Evolutionary conservation across 2,888 invertebrate genomes (phyloP).

Genomic region (Epinotia nisella): DNA sequence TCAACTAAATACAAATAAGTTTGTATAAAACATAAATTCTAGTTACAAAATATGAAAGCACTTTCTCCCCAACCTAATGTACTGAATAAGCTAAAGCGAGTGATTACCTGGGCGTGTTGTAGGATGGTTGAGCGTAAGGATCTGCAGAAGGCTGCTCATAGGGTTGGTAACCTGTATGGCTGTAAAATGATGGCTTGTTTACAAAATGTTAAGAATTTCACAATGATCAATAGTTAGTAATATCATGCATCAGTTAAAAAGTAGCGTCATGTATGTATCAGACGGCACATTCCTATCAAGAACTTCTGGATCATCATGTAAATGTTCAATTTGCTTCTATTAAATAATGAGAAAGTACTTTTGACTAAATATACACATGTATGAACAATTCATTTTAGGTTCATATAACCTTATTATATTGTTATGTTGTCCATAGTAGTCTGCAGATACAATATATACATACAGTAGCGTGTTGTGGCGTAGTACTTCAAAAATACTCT

Average conservation of each 20-base stretch:
- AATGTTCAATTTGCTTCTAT: constrained; percentile 23
- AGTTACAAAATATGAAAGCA: background rate
- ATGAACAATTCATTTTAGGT: too few relatives aligned
- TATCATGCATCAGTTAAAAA: constrained; percentile 60
- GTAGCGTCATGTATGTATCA: constrained; percentile 80
- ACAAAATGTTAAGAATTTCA: constrained; percentile 20
- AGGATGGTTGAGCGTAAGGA: constrained; percentile 71
- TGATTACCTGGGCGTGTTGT: constrained; percentile 68
- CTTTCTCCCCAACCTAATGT: background rate
- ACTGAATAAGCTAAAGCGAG: background rate
- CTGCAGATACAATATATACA: background rate
- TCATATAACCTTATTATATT: too few relatives aligned
- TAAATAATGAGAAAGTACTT: background rate
- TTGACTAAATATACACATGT: background rate
- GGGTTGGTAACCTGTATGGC: constrained; percentile 77
- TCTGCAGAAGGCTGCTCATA: constrained; percentile 73
- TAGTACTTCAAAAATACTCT: too few relatives aligned
- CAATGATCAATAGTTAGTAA: background rate
- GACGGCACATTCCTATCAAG: constrained; percentile 84
- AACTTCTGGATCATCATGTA: constrained; percentile 74
- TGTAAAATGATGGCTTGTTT: constrained; percentile 48
- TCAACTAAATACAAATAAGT: background rate
- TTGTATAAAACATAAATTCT: background rate
- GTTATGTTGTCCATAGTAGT: background rate
- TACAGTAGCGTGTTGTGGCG: background rate